Conservation (phyloP, 2,888 invertebrate genomes). For the Perizoma flavofasciatum region DNA sequence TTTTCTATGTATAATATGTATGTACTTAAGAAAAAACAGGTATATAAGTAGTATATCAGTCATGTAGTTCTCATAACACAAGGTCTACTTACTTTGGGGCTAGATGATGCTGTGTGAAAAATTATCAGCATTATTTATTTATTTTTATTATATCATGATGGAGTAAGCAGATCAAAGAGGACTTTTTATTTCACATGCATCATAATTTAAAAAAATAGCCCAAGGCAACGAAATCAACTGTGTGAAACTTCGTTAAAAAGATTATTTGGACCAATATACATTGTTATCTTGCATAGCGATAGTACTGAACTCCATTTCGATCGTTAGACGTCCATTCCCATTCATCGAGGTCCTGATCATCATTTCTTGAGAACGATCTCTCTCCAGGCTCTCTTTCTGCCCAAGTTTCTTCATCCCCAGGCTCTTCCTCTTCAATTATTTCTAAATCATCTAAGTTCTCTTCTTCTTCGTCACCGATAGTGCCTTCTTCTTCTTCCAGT, state of each 20-base stretch:
- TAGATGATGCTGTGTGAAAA: too few relatives aligned
- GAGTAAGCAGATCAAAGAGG: too few relatives aligned
- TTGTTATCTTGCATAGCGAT: constrained; percentile 69
- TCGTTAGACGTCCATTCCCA: constrained; percentile 76
- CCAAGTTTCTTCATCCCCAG: constrained; percentile 69
- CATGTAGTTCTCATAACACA: too few relatives aligned
- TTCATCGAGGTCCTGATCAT: constrained; percentile 72
- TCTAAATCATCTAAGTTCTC: constrained; percentile 61
- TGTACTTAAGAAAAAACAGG: too few relatives aligned
- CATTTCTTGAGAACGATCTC: constrained; percentile 54
- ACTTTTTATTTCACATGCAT: too few relatives aligned
- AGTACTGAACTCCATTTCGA: constrained; percentile 68
- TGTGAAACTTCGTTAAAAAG: constrained; percentile 25
- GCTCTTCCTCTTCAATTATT: constrained; percentile 72
- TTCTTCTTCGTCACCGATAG: constrained; percentile 53
- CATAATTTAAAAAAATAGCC: too few relatives aligned
- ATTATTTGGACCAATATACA: constrained; percentile 52
- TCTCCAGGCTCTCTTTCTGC: constrained; percentile 57
- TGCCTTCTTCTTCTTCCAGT: constrained; percentile 75
- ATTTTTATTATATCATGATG: too few relatives aligned
- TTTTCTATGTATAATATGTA: too few relatives aligned
- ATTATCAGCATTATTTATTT: too few relatives aligned
- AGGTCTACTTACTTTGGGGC: too few relatives aligned
- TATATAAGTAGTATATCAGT: too few relatives aligned
- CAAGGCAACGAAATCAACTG: too few relatives aligned